Conservation (phyloP, 1,140 invertebrate species). For the Gryllus bimaculatus region DNA sequence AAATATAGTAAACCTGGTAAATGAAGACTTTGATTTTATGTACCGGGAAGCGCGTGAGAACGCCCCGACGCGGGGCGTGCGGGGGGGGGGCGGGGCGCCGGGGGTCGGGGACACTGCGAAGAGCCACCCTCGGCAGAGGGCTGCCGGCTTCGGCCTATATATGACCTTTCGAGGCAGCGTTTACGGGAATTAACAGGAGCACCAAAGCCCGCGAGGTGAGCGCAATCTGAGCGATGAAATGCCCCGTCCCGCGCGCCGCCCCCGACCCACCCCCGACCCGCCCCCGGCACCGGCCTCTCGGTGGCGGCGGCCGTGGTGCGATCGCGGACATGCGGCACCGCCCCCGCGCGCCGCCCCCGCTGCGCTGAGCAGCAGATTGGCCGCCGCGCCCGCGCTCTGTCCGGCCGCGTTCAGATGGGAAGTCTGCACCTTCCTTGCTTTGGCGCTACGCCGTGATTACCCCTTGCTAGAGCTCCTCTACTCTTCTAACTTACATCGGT, state of each 20-base stretch:
- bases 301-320: no score
- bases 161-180: background rate
- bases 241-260: no score
- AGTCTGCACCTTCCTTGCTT: no score
- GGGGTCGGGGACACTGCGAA: background rate
- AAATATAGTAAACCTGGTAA: slow-evolving; percentile 5
- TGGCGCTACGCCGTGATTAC: no score
- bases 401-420: no score
- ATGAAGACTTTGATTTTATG: slow-evolving; percentile 5
- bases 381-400: no score
- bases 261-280: no score
- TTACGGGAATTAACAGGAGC: background rate
- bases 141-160: background rate
- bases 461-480: no score
- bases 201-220: background rate
- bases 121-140: background rate
- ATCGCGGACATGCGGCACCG: background rate
- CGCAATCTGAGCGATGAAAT: background rate
- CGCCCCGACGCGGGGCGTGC: no score
- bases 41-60: background rate
- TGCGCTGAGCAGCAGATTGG: background rate
- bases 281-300: background rate
- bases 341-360: no score
- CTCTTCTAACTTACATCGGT: no score
- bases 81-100: no score